Conservation (phyloP, 2,113 vertebrate species). For the Cottus gobio region DNA sequence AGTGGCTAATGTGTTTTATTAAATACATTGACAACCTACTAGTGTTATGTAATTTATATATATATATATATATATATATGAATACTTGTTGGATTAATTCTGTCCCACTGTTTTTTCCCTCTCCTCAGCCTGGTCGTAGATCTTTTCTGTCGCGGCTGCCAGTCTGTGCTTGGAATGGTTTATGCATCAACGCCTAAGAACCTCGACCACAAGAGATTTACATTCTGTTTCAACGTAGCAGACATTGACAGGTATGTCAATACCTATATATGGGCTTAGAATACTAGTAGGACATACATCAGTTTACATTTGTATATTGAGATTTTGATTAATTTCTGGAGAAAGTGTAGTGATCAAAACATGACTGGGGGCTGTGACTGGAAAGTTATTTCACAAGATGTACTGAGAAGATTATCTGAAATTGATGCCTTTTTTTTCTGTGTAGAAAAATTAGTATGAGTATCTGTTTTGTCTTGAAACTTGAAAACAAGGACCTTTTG, state of each 20-base stretch:
- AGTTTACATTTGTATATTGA: background rate
- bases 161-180: slow-evolving; percentile 74
- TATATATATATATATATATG: background rate
- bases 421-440: background rate
- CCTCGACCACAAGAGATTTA: slow-evolving; percentile 80
- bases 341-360: background rate
- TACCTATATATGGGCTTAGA: background rate
- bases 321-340: background rate
- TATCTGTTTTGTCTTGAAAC: background rate
- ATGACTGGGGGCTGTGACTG: background rate
- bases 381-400: background rate
- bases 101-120: background rate
- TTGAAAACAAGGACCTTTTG: background rate
- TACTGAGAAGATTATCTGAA: background rate
- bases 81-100: background rate
- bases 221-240: slow-evolving; percentile 77
- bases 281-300: too few species aligned
- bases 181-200: slow-evolving; percentile 79
- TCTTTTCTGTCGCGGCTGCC: slow-evolving; percentile 77
- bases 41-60: background rate
- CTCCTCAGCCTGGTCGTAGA: slow-evolving; percentile 72
- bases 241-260: slow-evolving; percentile 80
- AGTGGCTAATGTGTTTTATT: background rate
- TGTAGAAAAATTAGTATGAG: background rate
- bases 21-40: background rate